Conservation (phyloP, 2,888 invertebrate genomes). For the Cryptops parisi region DNA sequence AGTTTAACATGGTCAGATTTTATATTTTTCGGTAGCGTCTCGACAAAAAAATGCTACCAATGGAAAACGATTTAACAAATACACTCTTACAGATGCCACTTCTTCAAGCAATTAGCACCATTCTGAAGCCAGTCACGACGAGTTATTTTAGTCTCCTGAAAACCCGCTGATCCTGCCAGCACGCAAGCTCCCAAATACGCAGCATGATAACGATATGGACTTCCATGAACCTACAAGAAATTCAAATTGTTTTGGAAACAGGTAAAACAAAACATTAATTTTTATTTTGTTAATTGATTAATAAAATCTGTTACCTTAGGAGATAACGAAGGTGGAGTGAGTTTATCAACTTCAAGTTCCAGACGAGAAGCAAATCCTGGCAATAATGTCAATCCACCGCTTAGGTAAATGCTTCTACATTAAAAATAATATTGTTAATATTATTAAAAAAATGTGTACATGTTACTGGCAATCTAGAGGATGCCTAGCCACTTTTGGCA, state of each 20-base stretch:
- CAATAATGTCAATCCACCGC: constrained; percentile 40
- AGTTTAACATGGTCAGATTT: too few species aligned
- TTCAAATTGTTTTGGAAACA: neutral
- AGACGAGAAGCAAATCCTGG: constrained; percentile 42
- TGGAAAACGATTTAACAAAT: too few species aligned
- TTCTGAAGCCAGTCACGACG: constrained; percentile 25
- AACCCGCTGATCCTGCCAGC: constrained; percentile 33
- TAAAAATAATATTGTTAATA: neutral
- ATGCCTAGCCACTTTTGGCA: too few species aligned
- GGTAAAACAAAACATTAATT: constrained; percentile 1
- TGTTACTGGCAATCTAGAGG: too few species aligned
- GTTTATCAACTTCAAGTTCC: constrained; percentile 37
- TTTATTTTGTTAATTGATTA: neutral
- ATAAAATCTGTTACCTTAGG: too few species aligned
- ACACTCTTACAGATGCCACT: constrained; percentile 21
- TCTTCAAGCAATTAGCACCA: constrained; percentile 21
- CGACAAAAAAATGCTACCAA: too few species aligned
- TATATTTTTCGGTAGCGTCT: too few species aligned
- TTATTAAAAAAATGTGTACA: neutral
- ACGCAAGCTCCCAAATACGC: constrained; percentile 43
- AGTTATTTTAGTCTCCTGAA: constrained; percentile 29
- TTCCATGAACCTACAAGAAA: constrained; percentile 36
- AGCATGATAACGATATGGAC: constrained; percentile 42
- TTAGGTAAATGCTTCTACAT: constrained; percentile 38
- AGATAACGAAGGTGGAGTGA: constrained; percentile 38